Conservation (phyloP, 2,113 vertebrate genomes). For the Sapayoa aenigma region DNA sequence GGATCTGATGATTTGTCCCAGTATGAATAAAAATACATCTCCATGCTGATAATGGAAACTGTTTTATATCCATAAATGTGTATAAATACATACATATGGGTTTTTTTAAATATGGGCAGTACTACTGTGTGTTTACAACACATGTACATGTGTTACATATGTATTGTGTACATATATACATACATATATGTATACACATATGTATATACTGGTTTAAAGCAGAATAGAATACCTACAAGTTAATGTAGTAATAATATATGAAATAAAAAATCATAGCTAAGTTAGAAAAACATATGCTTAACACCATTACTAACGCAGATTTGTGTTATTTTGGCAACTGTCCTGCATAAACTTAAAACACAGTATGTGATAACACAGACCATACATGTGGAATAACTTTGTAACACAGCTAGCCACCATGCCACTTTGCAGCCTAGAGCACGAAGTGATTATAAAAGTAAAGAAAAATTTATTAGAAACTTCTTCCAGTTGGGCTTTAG, state of each 20-base stretch:
- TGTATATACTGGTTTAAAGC: neutral
- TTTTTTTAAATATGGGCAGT: neutral
- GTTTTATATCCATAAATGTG: accelerated
- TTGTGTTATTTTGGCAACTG: neutral
- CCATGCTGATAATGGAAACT: neutral
- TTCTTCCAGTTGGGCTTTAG: neutral
- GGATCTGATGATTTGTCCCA: neutral
- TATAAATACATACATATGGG: neutral
- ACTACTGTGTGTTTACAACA: neutral
- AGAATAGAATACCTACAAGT: neutral
- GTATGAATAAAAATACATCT: neutral
- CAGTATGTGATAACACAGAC: neutral
- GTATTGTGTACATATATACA: too few species aligned
- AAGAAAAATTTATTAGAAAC: neutral
- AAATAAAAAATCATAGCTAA: neutral
- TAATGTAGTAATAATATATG: neutral
- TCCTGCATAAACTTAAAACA: neutral
- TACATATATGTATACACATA: neutral
- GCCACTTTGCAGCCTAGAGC: neutral
- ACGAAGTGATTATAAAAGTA: neutral
- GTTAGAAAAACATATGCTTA: neutral
- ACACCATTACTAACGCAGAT: neutral
- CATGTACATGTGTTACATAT: neutral
- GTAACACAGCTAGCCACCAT: neutral
- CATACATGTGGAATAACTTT: neutral